These are phyloP conservation scores for Sebastes matsubarae DNA, from an alignment of 2,797 vertebrate genomes.

Conservation along the genomic window DNA sequence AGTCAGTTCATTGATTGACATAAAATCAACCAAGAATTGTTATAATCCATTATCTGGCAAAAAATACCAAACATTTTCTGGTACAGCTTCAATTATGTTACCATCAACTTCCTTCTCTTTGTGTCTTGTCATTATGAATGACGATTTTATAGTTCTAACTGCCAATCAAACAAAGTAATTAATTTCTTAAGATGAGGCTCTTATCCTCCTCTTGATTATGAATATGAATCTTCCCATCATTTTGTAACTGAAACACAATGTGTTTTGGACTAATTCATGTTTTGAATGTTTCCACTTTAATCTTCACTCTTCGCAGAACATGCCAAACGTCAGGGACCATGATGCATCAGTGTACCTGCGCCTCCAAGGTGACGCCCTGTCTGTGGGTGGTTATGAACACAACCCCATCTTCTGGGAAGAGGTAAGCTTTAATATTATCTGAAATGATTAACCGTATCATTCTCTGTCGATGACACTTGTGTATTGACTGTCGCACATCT, in stretches of 20 bases:
- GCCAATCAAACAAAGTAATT: not conserved
- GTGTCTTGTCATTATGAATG: not conserved
- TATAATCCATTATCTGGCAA: not conserved
- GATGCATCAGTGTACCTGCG: slow-evolving; percentile 97
- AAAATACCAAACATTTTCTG: not conserved
- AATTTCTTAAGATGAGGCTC: not conserved
- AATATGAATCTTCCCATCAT: not conserved
- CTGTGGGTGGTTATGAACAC: slow-evolving; percentile 94
- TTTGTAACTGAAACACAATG: not conserved
- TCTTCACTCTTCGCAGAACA: slow-evolving; percentile 85
- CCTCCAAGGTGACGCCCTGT: slow-evolving; percentile 97
- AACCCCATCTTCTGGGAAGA: slow-evolving; percentile 98
- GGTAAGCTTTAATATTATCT: slow-evolving; percentile 76
- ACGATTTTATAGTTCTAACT: not conserved
- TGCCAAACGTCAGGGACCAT: slow-evolving; percentile 97
- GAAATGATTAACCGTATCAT: not conserved
- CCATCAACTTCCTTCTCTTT: not conserved
- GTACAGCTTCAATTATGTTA: not conserved
- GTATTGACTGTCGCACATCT: not conserved
- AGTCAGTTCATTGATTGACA: not conserved
- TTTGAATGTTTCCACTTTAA: not conserved
- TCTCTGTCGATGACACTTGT: not conserved
- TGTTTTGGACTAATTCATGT: not conserved
- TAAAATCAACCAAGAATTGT: not conserved
- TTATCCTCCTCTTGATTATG: not conserved